phyloP scores from a whole-genome alignment of 92 coral and sea anemone genomes.

The Phenganax marumi region DNA sequence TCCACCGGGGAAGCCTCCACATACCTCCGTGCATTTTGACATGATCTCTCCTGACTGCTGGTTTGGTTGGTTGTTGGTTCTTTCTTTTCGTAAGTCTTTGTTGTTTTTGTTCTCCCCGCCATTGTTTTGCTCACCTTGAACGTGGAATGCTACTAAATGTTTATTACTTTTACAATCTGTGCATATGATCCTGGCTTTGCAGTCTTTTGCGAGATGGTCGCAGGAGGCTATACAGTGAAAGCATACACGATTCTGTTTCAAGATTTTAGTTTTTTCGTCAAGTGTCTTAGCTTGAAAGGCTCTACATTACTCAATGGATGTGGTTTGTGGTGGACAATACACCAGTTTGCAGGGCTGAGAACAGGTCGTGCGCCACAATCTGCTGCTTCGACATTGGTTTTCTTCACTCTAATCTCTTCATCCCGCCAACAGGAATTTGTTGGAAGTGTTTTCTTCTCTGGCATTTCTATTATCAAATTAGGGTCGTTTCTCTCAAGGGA shows the following conservation, averaged over 20 bases:
- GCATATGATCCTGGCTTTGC: conserved; percentile 3
- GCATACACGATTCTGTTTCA: conserved; percentile 25
- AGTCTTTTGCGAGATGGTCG: conserved; percentile 40
- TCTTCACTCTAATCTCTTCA: not conserved
- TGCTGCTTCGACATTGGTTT: not conserved
- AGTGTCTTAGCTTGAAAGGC: conserved; percentile 36
- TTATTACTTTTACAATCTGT: conserved; percentile 43
- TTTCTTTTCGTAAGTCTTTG: not conserved
- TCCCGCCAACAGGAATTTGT: not conserved
- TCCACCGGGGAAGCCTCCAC: not conserved
- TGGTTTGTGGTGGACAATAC: conserved; percentile 45
- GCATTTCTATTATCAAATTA: conserved; percentile 36
- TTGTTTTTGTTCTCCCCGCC: not conserved
- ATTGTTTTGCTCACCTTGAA: not conserved
- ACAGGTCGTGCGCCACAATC: not conserved
- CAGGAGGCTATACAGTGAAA: conserved; percentile 45
- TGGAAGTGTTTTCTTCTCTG: not conserved
- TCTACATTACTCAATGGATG: conserved; percentile 52
- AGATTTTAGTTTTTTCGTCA: conserved; percentile 22
- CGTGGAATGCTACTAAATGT: conserved; percentile 32
- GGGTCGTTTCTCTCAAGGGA: conserved; percentile 55
- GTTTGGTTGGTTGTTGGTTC: not conserved
- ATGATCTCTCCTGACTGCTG: too few species aligned
- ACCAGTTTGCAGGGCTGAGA: conserved; percentile 41
- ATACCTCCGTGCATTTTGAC: not conserved